Evolutionary conservation across 2,113 vertebrate genomes (phyloP).

Genomic region (Panthera uncia): DNA sequence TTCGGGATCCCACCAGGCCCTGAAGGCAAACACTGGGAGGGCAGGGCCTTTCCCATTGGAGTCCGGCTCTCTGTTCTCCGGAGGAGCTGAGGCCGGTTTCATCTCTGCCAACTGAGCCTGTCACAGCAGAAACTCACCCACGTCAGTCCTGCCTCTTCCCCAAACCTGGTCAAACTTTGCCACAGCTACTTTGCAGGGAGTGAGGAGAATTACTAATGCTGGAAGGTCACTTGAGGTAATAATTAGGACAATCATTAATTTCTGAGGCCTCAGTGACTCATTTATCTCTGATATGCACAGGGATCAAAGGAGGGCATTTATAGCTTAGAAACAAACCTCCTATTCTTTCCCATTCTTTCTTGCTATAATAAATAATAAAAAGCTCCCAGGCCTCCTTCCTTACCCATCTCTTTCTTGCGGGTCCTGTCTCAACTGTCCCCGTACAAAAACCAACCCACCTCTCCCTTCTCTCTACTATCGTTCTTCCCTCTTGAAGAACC

Average conservation of each 20-base stretch:
- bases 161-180: background rate
- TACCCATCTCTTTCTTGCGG: background rate
- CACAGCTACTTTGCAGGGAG: background rate
- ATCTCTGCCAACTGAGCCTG: background rate
- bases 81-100: background rate
- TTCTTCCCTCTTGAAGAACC: background rate
- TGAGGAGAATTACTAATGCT: background rate
- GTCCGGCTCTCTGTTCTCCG: background rate
- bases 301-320: constrained; percentile 60
- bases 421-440: background rate
- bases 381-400: background rate
- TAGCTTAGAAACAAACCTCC: constrained; percentile 53
- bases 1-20: background rate
- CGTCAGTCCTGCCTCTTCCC: background rate
- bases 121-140: background rate
- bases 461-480: background rate
- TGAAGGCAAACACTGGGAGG: background rate
- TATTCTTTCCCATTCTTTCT: constrained; percentile 26
- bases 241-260: constrained; percentile 53
- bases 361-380: constrained; percentile 49
- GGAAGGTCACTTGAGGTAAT: constrained; percentile 45
- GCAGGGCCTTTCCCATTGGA: background rate
- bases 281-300: constrained; percentile 52
- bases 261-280: constrained; percentile 53
- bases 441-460: background rate